A percentile compares a stretch with the other conserved stretches of the same genome.
Evolutionary conservation across 2,113 vertebrate genomes (phyloP).

Genomic region (Elephas maximus): DNA sequence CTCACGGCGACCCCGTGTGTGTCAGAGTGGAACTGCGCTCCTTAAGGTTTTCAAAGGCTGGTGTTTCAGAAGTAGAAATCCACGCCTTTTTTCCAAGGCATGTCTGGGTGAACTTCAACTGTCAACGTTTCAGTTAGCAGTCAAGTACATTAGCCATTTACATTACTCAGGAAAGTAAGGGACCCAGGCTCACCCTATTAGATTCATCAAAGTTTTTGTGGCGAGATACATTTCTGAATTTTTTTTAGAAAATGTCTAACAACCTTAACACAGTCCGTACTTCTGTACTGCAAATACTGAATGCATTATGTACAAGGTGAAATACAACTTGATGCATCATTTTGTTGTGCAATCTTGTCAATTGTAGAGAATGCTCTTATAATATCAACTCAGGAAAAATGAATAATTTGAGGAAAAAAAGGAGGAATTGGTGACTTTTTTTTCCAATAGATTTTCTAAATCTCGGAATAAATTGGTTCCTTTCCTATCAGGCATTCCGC

Average conservation of each 20-base stretch:
- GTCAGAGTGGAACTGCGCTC: neutral
- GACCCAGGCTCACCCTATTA: neutral
- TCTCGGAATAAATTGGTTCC: neutral
- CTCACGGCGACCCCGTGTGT: neutral
- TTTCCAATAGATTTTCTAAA: conserved; percentile 14
- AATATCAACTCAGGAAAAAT: neutral
- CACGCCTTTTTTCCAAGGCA: too few species aligned
- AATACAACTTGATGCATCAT: neutral
- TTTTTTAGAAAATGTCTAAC: neutral
- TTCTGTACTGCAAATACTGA: neutral
- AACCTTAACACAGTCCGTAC: neutral
- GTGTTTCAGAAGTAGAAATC: neutral
- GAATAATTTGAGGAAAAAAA: conserved; percentile 21
- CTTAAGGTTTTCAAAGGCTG: neutral
- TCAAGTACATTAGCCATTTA: neutral
- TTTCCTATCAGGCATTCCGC: neutral
- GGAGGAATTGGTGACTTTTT: neutral
- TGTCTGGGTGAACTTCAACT: neutral
- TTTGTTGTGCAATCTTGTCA: neutral
- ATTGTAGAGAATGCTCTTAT: neutral
- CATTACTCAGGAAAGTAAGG: neutral
- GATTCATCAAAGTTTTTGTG: neutral
- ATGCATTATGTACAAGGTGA: neutral
- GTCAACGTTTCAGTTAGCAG: neutral
- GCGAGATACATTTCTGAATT: neutral